phyloP scores from a whole-genome alignment of 2,888 invertebrate genomes.

The Meghimatium bilineatum region DNA sequence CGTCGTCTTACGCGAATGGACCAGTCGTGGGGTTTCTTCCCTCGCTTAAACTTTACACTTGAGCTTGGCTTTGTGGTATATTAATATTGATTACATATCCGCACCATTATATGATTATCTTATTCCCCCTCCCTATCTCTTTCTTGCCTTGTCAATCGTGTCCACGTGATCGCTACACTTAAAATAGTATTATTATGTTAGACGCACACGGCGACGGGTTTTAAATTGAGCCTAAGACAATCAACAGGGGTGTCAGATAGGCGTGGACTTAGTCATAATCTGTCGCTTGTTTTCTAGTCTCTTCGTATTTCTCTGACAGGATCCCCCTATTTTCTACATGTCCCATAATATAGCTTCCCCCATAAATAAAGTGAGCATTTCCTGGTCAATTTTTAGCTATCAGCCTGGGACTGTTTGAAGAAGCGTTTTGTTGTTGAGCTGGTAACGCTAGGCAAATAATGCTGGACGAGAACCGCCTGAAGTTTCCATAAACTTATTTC shows the following conservation, averaged over 20 bases:
- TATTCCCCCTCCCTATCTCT: neutral
- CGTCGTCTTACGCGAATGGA: neutral
- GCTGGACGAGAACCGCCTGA: neutral
- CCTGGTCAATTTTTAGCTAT: constrained; percentile 9
- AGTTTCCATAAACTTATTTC: neutral
- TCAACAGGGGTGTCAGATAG: constrained; percentile 3
- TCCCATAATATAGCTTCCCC: neutral
- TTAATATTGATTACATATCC: constrained; percentile 8
- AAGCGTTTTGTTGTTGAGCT: neutral
- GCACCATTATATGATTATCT: neutral
- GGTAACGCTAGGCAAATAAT: constrained; percentile 8
- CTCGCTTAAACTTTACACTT: neutral
- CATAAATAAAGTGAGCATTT: constrained; percentile 6
- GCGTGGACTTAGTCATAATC: constrained; percentile 1
- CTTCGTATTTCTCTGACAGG: neutral
- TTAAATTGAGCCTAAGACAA: neutral
- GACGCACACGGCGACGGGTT: neutral
- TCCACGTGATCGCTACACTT: too few species aligned
- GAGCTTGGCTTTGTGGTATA: neutral
- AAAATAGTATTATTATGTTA: neutral
- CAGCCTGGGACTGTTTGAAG: neutral
- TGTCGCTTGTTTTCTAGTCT: neutral
- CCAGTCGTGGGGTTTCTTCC: neutral
- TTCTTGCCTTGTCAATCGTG: neutral
- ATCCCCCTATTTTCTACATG: neutral